phyloP scores from a whole-genome alignment of 2,888 invertebrate genomes.

The Adelognathus sp. region DNA sequence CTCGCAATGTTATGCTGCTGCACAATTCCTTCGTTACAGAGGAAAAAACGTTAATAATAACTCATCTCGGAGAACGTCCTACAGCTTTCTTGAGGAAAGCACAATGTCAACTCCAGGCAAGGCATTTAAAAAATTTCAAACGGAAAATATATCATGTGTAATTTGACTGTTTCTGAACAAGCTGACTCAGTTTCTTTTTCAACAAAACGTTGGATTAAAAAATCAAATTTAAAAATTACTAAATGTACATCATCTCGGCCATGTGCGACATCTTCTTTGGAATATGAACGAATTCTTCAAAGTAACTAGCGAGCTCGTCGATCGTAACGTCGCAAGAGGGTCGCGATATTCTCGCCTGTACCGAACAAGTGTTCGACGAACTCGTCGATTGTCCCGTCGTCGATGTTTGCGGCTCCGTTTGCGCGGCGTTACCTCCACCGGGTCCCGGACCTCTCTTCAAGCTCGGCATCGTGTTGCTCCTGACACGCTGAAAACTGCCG shows the following conservation, averaged over 20 bases:
- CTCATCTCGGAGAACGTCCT: not conserved
- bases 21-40: not conserved
- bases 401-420: slow-evolving; percentile 51
- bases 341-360: slow-evolving; percentile 88
- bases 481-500: slow-evolving; percentile 76
- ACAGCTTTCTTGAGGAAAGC: no score
- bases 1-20: not conserved
- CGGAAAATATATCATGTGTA: no score
- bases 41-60: not conserved
- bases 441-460: slow-evolving; percentile 76
- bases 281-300: slow-evolving; percentile 97
- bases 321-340: slow-evolving; percentile 94
- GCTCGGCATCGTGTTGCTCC: slow-evolving; percentile 80
- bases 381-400: slow-evolving; percentile 68
- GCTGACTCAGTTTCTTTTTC: not conserved
- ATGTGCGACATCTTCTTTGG: slow-evolving; percentile 98
- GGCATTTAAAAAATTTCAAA: no score
- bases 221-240: slow-evolving; percentile 76
- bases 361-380: slow-evolving; percentile 86
- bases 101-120: no score
- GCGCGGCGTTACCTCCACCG: slow-evolving; percentile 64
- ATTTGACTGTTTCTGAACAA: no score
- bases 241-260: slow-evolving; percentile 99
- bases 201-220: no score
- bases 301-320: slow-evolving; percentile 97